phyloP scores from a whole-genome alignment of 2,797 vertebrate genomes.

The Rhyacichthys aspro region DNA sequence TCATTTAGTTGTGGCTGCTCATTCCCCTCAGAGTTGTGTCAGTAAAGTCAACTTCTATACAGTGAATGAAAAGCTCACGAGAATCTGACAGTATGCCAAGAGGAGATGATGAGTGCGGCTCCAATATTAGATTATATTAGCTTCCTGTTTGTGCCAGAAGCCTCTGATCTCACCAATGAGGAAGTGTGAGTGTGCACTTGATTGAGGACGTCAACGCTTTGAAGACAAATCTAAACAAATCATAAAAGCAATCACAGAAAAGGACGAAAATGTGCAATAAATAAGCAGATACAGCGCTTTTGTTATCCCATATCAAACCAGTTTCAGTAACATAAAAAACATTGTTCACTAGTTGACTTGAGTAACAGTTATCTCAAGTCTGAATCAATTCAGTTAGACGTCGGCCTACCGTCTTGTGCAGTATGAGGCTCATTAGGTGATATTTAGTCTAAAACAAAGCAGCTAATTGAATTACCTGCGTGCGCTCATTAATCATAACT shows the following conservation, averaged over 20 bases:
- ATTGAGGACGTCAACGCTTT: slow-evolving; percentile 15
- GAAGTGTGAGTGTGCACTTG: slow-evolving; percentile 8
- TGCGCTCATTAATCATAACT: slow-evolving; percentile 59
- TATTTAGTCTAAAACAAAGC: slow-evolving; percentile 35
- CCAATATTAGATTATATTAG: slow-evolving; percentile 66
- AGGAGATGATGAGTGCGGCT: slow-evolving; percentile 51
- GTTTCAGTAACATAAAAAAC: too few relatives aligned
- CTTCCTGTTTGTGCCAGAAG: slow-evolving; percentile 60
- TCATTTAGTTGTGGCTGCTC: slow-evolving; percentile 24
- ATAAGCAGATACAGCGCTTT: too few relatives aligned
- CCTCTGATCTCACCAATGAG: slow-evolving; percentile 47
- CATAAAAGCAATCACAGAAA: too few relatives aligned
- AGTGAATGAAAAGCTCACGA: slow-evolving; percentile 33
- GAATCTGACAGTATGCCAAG: slow-evolving; percentile 45
- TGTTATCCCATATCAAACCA: too few relatives aligned
- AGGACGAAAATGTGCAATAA: too few relatives aligned
- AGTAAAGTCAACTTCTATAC: slow-evolving; percentile 51
- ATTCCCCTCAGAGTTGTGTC: slow-evolving; percentile 32
- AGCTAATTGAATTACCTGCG: slow-evolving; percentile 60
- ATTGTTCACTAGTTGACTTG: not conserved
- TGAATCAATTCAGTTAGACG: not conserved
- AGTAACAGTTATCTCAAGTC: not conserved
- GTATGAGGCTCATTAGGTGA: slow-evolving; percentile 22
- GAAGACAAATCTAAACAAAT: slow-evolving; percentile 8
- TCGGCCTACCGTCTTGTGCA: not conserved